Evolutionary conservation across 2,888 invertebrate species (phyloP).

Genomic region (Craniophora ligustri): DNA sequence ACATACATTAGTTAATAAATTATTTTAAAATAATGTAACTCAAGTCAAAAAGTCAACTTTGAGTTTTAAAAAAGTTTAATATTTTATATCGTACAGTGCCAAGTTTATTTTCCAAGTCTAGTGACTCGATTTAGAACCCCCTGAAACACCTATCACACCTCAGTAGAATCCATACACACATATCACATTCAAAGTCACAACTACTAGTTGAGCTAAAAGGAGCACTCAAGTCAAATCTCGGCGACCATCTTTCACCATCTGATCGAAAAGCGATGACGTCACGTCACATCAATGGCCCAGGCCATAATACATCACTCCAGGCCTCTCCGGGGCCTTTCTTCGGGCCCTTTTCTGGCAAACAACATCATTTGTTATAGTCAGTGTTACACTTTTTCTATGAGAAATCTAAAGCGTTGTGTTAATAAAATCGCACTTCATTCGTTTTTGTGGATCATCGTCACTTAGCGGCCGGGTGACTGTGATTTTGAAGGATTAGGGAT

Average conservation of each 20-base stretch:
- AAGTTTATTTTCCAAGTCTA: no score
- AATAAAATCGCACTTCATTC: constrained; percentile 88
- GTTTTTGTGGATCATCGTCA: constrained; percentile 88
- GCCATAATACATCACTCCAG: constrained; percentile 72
- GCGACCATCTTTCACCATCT: constrained; percentile 52
- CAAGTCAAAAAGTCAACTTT: no score
- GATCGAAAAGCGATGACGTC: constrained; percentile 68
- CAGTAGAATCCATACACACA: not conserved
- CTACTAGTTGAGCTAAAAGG: constrained; percentile 18
- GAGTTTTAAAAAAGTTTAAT: no score
- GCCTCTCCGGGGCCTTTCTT: constrained; percentile 69
- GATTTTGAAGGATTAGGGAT: constrained; percentile 23
- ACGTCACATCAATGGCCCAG: constrained; percentile 71
- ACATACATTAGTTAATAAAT: no score
- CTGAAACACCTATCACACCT: no score
- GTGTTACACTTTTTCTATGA: constrained; percentile 82
- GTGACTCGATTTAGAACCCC: no score
- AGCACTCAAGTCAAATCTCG: constrained; percentile 54
- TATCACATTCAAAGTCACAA: constrained; percentile 15
- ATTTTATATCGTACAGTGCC: no score
- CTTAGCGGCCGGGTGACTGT: constrained; percentile 76
- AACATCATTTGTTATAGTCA: constrained; percentile 88
- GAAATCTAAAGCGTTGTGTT: constrained; percentile 82
- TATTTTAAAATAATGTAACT: no score
- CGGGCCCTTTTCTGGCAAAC: constrained; percentile 74